Conservation (phyloP, 2,797 vertebrate genomes). For the Gephyroberyx darwinii region DNA sequence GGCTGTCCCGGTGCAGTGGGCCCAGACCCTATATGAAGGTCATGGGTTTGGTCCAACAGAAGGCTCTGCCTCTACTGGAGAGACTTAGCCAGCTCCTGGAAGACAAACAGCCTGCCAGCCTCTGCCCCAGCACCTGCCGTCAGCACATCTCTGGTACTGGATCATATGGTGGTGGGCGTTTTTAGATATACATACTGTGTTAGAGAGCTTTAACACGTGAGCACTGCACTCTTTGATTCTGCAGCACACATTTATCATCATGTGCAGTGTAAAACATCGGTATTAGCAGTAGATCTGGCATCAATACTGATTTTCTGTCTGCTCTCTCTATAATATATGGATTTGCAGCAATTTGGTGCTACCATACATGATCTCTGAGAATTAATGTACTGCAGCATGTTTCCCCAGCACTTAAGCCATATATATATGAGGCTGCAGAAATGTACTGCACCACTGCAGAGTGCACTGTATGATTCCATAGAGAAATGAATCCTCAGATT, state of each 20-base stretch:
- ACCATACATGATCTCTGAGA: background rate
- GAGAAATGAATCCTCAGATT: too few species aligned
- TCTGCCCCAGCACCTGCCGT: conserved; percentile 58
- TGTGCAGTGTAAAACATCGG: too few species aligned
- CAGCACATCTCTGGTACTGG: conserved; percentile 66
- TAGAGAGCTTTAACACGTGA: too few species aligned
- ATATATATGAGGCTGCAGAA: background rate
- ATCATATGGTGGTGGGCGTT: background rate
- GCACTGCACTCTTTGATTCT: too few species aligned
- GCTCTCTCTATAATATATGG: background rate
- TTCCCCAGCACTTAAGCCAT: background rate
- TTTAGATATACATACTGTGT: background rate
- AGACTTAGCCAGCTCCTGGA: conserved; percentile 76
- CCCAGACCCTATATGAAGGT: conserved; percentile 40
- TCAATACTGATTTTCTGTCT: background rate
- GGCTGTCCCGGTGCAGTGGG: conserved; percentile 60
- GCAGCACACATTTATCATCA: too few species aligned
- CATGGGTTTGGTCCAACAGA: conserved; percentile 68
- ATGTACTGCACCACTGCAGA: background rate
- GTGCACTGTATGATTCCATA: background rate
- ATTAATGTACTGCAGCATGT: background rate
- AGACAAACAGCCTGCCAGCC: conserved; percentile 63
- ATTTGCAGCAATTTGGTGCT: background rate
- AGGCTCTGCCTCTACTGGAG: conserved; percentile 84
- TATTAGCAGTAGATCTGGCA: too few species aligned